Percentiles rank a stretch among this genome's conserved stretches.
These are phyloP conservation scores for Lampris megalopsis DNA, from an alignment of 2,113 vertebrate genomes.

Conservation along the genomic window DNA sequence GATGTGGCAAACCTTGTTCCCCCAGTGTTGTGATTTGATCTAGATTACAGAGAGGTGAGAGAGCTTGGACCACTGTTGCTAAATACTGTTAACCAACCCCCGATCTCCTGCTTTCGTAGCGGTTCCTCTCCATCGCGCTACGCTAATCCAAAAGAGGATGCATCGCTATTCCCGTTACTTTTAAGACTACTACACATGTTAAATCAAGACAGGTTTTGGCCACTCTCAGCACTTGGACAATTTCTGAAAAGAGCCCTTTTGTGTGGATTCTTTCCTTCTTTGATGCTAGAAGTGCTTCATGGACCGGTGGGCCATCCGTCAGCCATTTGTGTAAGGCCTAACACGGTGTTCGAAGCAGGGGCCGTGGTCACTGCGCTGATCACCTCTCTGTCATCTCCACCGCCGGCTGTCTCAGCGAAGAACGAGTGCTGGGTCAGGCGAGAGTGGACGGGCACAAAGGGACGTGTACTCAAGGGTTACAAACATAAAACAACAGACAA, in stretches of 20 bases:
- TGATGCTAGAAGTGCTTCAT: conserved; percentile 58
- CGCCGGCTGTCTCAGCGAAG: conserved; percentile 45
- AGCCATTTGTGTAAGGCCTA: conserved; percentile 17
- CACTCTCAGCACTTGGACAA: conserved; percentile 53
- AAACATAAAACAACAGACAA: conserved; percentile 60
- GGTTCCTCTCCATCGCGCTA: not conserved
- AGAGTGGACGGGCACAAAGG: conserved; percentile 20
- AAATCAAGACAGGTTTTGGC: conserved; percentile 31
- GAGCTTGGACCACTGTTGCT: conserved; percentile 57
- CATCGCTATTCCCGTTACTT: conserved; percentile 4
- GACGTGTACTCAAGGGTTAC: conserved; percentile 35
- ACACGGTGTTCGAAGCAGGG: not conserved
- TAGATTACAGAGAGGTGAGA: conserved; percentile 76
- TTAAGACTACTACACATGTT: conserved; percentile 24
- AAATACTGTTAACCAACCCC: not conserved
- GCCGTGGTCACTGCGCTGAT: conserved; percentile 55
- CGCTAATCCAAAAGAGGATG: not conserved
- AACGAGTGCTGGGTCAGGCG: conserved; percentile 50
- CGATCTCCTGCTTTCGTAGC: not conserved
- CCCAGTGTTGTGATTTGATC: conserved; percentile 64
- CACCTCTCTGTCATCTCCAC: conserved; percentile 72
- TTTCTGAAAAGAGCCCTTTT: conserved; percentile 10
- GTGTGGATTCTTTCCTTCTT: conserved; percentile 21
- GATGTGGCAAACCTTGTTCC: conserved; percentile 62
- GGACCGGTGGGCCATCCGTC: conserved; percentile 50